phyloP scores from a whole-genome alignment of 2,113 vertebrate species.

The Anguilla japonica region DNA sequence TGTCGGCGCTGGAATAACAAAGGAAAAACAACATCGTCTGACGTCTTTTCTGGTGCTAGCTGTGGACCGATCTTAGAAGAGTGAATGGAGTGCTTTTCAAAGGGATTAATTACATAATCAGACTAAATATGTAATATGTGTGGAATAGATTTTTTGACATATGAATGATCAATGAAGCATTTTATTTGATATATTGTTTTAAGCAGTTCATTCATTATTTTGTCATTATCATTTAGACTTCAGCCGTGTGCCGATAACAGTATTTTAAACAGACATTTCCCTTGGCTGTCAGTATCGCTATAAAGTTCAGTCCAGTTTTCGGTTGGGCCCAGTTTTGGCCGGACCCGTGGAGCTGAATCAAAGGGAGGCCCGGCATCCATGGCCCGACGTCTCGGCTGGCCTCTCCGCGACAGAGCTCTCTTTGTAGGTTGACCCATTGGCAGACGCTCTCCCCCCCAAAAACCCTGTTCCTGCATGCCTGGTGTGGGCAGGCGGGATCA shows the following conservation, averaged over 20 bases:
- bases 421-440: slow-evolving; percentile 5
- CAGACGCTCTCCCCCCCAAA: neutral
- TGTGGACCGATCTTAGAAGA: neutral
- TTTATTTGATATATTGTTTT: neutral
- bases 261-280: slow-evolving; percentile 6
- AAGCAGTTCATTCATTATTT: neutral
- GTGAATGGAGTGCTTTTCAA: neutral
- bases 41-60: neutral
- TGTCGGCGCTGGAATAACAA: neutral
- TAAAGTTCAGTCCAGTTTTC: neutral
- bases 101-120: neutral
- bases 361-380: neutral
- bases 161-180: neutral
- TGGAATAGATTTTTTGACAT: too few relatives aligned
- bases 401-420: neutral
- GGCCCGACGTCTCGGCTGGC: neutral
- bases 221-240: slow-evolving; percentile 18
- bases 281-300: slow-evolving; percentile 11
- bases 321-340: neutral
- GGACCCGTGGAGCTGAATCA: neutral
- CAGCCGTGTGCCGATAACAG: neutral
- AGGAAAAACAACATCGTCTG: neutral
- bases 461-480: neutral
- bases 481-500: neutral
- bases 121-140: too few relatives aligned